Evolutionary conservation across 1,140 invertebrate species (phyloP).

Genomic region (Drosophila ambigua): DNA sequence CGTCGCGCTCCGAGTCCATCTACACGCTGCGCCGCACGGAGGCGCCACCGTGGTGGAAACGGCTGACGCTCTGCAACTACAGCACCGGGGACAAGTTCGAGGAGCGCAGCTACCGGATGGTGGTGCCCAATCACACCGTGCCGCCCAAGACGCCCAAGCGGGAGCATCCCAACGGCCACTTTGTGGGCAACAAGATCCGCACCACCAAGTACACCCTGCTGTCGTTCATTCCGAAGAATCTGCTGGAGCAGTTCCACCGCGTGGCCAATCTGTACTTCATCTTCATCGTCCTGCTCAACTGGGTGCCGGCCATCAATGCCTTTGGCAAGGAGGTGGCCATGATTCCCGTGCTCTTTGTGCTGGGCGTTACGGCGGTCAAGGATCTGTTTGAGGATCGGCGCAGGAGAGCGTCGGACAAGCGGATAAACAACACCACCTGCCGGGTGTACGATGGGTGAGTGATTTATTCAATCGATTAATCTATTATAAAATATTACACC

Average conservation of each 20-base stretch:
- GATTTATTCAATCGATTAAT: background rate
- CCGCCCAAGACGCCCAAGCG: conserved; percentile 90
- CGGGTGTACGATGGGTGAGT: conserved; percentile 95
- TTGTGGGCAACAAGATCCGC: conserved; percentile 92
- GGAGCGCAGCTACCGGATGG: conserved; percentile 88
- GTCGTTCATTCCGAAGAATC: conserved; percentile 97
- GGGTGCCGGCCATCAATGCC: conserved; percentile 96
- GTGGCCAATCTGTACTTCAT: conserved; percentile 99
- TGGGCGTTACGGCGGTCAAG: conserved; percentile 98
- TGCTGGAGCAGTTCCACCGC: conserved; percentile 98
- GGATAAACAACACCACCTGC: conserved; percentile 96
- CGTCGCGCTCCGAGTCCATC: conserved; percentile 92
- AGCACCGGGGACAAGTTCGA: conserved; percentile 85
- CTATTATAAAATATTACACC: background rate
- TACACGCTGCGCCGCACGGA: conserved; percentile 92
- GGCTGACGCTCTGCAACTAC: conserved; percentile 86
- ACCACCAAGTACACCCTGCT: conserved; percentile 98
- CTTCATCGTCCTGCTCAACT: conserved; percentile 97
- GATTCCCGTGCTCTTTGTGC: conserved; percentile 96
- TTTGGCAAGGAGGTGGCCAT: conserved; percentile 98
- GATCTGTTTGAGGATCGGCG: conserved; percentile 98
- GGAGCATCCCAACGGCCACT: conserved; percentile 92
- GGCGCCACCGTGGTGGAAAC: conserved; percentile 88
- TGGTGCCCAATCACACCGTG: conserved; percentile 93
- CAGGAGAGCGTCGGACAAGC: conserved; percentile 94